Percentiles rank a stretch among this genome's conserved stretches.
Evolutionary conservation across 2,797 vertebrate species (phyloP).

Genomic region (Tolypeutes matacus): DNA sequence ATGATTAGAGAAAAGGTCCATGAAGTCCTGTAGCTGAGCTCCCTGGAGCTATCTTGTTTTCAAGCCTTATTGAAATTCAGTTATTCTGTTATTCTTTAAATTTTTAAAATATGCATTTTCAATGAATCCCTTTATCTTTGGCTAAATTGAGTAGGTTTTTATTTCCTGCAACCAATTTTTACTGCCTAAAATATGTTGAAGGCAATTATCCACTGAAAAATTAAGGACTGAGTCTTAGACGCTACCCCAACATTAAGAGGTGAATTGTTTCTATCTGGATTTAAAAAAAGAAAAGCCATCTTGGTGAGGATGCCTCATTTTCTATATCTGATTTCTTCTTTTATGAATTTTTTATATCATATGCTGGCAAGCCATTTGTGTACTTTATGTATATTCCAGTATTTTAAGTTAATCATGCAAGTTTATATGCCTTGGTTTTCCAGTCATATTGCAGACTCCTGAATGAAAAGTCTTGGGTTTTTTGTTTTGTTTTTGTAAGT

Average conservation of each 20-base stretch:
- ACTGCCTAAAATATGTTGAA: neutral
- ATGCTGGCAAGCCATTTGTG: neutral
- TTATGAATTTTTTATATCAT: no score
- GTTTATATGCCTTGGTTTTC: neutral
- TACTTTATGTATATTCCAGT: neutral
- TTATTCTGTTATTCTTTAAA: slow-evolving; percentile 21
- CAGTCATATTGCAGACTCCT: neutral
- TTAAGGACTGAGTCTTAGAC: neutral
- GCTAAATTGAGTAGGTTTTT: neutral
- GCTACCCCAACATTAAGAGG: neutral
- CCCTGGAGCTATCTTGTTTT: neutral
- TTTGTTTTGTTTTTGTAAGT: neutral
- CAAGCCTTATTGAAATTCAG: neutral
- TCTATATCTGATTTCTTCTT: neutral
- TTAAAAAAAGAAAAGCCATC: slow-evolving; percentile 28
- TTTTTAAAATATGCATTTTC: neutral
- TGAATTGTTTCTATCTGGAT: neutral
- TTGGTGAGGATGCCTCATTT: neutral
- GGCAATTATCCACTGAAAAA: neutral
- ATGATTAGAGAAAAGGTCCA: slow-evolving; percentile 62
- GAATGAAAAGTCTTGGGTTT: neutral
- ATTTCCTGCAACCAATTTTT: neutral
- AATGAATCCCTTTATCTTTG: neutral
- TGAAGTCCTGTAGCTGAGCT: slow-evolving; percentile 31
- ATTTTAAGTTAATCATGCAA: neutral